Conservation (phyloP, 2,797 vertebrate genomes). For the Holocentrus rufus region DNA sequence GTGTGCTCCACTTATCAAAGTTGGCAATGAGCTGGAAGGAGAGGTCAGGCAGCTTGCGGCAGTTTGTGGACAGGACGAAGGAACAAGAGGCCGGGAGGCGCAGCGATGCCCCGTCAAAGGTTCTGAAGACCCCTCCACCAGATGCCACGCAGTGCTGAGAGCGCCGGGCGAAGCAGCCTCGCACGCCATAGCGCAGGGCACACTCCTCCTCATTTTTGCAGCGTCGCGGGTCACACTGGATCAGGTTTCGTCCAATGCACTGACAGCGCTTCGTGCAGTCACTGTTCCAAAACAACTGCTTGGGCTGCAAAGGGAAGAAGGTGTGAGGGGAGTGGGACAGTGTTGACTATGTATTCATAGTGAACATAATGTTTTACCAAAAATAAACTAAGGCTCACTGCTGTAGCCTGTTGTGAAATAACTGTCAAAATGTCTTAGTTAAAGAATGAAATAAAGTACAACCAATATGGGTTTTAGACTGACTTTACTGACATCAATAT, state of each 20-base stretch:
- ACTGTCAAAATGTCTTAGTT: too few species aligned
- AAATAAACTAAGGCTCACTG: too few species aligned
- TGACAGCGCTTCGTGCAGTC: constrained; percentile 97
- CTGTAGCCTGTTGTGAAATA: too few species aligned
- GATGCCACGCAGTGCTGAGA: constrained; percentile 93
- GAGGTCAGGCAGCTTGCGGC: constrained; percentile 96
- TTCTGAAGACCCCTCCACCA: constrained; percentile 93
- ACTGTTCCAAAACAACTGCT: constrained; percentile 96
- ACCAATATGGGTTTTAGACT: too few species aligned
- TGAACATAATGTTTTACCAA: too few species aligned
- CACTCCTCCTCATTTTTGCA: constrained; percentile 96
- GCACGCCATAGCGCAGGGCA: constrained; percentile 85
- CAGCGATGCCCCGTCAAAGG: constrained; percentile 95
- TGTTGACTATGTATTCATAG: too few species aligned
- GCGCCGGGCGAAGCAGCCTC: constrained; percentile 91
- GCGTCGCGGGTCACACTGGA: constrained; percentile 95
- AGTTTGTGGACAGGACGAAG: constrained; percentile 98
- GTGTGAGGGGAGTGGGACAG: not conserved
- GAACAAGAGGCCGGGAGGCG: constrained; percentile 96
- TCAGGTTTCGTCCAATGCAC: constrained; percentile 96
- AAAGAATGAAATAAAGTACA: too few species aligned
- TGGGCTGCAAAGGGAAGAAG: constrained; percentile 83
- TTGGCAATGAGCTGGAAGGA: constrained; percentile 99
- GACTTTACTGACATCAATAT: too few species aligned
- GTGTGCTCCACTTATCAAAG: constrained; percentile 97